Evolutionary conservation across 1,140 invertebrate genomes (phyloP), one percentile per base, ranked within the genome.

Genomic region (Holcopasites calliopsidis): DNA sequence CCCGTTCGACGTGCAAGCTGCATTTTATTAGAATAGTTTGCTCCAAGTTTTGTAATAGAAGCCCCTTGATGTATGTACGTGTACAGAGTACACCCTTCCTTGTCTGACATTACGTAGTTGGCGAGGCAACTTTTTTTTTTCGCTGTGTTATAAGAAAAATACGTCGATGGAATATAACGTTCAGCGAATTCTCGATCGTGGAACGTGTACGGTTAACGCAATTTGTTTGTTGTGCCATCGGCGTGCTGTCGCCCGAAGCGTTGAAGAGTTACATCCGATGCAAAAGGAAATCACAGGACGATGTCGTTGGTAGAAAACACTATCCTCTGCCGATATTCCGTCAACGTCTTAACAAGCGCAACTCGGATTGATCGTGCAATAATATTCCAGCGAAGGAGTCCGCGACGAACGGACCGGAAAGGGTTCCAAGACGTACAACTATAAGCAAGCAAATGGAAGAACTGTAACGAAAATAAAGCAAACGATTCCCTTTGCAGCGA

Each of bases 21-120:
- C 52, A 76, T 82, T 81, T 80, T 82, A 81, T 82, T 81, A 81
- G 64, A 82, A 82, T 82, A 82, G 79, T 82, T 77, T 3, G 55
- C n/a, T 11, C 52, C 35, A 82, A 82, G 80, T 82, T 82, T 82
- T 82, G 81, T 81, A 81, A 82, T 81, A 82, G 73, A 80, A 76
- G 47, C n/a, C 31, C 3, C 18, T 23, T 52, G 0, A 33, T 10
- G 13, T 31, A 42, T 44, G 38, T 57, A 71, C 10, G 21, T 28
- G 21, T 42, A 40, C 26, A 35, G 2, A 5, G 66, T 58, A 33
- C 31, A n/a, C 55, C 42, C 42, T 77, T 70, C 55, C 78, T 71
- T 44, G 47, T 38, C 44, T 60, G 76, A 49, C 66, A 55, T 66
- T 71, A 71, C 66, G n/a, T 49, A 54, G 28, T 18, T 35, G 35